phyloP scores from a whole-genome alignment of 2,888 invertebrate species.

The Opisthograptis luteolata region DNA sequence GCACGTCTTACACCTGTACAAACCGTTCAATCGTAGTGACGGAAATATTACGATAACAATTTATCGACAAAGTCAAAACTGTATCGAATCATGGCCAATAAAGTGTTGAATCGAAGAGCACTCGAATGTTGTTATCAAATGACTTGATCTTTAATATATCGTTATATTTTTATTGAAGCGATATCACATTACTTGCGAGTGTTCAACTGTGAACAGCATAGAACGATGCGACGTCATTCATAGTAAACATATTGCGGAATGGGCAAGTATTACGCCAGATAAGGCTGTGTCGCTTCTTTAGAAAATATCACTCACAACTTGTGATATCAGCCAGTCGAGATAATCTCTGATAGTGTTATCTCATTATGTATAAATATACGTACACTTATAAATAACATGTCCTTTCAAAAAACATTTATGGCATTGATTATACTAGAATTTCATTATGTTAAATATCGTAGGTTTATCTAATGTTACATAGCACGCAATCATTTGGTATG shows the following conservation, averaged over 20 bases:
- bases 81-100: conserved; percentile 44
- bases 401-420: conserved; percentile 11
- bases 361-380: conserved; percentile 21
- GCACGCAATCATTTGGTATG: too few species aligned
- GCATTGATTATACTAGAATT: too few species aligned
- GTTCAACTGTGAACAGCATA: conserved; percentile 26
- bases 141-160: conserved; percentile 33
- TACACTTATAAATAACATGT: conserved; percentile 15
- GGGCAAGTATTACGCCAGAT: conserved; percentile 38
- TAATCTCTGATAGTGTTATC: conserved; percentile 56
- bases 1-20: conserved; percentile 68
- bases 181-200: conserved; percentile 5
- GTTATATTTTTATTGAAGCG: conserved; percentile 32
- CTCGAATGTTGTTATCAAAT: conserved; percentile 29
- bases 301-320: conserved; percentile 42
- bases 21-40: conserved; percentile 64
- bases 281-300: conserved; percentile 39
- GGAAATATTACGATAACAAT: conserved; percentile 60
- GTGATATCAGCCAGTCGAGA: conserved; percentile 58
- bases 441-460: too few species aligned
- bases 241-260: conserved; percentile 49
- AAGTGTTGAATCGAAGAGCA: conserved; percentile 30
- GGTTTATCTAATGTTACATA: too few species aligned
- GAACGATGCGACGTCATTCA: conserved; percentile 40
- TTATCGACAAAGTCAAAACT: conserved; percentile 53